phyloP scores from a whole-genome alignment of 2,888 invertebrate species.

The Eupithecia abbreviata region DNA sequence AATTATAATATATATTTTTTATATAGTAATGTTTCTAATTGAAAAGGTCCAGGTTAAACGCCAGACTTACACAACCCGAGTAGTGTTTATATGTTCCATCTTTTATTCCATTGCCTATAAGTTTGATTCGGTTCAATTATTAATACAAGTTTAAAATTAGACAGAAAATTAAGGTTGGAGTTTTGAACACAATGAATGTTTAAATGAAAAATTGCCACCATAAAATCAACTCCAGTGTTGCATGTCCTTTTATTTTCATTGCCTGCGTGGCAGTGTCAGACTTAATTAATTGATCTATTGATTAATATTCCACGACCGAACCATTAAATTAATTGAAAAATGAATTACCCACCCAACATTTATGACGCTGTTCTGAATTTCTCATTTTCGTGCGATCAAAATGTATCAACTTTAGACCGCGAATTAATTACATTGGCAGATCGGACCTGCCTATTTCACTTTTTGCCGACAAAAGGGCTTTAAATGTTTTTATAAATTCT shows the following conservation, averaged over 20 bases:
- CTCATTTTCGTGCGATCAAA: slow-evolving; percentile 28
- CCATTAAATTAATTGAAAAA: slow-evolving; percentile 27
- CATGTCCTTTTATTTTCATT: slow-evolving; percentile 19
- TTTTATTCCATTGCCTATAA: not conserved
- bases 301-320: slow-evolving; percentile 13
- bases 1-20: slow-evolving; percentile 69
- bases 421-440: slow-evolving; percentile 36
- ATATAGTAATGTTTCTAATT: not conserved
- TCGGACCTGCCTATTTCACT: slow-evolving; percentile 34
- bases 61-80: not conserved
- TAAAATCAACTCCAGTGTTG: slow-evolving; percentile 14
- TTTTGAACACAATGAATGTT: not conserved
- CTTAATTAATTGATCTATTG: slow-evolving; percentile 17
- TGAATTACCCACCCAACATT: slow-evolving; percentile 7
- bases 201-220: not conserved
- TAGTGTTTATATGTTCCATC: not conserved
- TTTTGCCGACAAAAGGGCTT: slow-evolving; percentile 39
- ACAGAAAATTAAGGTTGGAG: not conserved
- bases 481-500: slow-evolving; percentile 36
- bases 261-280: slow-evolving; percentile 9
- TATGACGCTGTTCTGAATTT: slow-evolving; percentile 26
- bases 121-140: not conserved
- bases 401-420: slow-evolving; percentile 31
- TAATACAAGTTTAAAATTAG: not conserved
- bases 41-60: not conserved